phyloP scores from a whole-genome alignment of 2,113 vertebrate genomes.

The Ailuropoda melanoleuca region DNA sequence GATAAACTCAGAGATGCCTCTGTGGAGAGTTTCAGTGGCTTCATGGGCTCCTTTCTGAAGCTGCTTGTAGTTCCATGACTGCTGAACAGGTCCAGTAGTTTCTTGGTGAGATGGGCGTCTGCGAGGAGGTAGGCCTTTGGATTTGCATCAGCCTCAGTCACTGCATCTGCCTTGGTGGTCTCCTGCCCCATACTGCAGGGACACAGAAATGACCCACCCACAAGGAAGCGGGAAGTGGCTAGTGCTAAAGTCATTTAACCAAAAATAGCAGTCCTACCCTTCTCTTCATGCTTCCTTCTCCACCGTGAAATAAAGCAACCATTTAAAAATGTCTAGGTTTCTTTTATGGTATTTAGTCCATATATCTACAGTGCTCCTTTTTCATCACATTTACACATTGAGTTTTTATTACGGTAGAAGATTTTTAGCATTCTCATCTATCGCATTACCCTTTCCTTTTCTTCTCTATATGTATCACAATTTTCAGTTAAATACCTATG shows the following conservation, averaged over 20 bases:
- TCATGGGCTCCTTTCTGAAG: background rate
- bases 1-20: conserved; percentile 97
- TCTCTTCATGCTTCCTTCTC: background rate
- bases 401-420: background rate
- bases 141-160: background rate
- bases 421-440: background rate
- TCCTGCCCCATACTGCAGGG: background rate
- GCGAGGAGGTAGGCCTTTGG: background rate
- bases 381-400: background rate
- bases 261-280: background rate
- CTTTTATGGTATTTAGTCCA: background rate
- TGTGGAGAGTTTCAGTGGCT: conserved; percentile 98
- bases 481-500: background rate
- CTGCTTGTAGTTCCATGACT: background rate
- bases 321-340: background rate
- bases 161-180: background rate
- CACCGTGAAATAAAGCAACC: background rate
- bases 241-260: background rate
- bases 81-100: background rate
- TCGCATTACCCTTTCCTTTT: background rate
- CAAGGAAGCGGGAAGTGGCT: background rate
- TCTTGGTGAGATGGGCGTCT: background rate
- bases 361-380: background rate
- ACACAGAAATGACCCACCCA: background rate
- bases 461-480: background rate